Base-by-base conservation (phyloP, 92 coral and sea anemone genomes). In the Epizoanthus ramosus region DNA sequence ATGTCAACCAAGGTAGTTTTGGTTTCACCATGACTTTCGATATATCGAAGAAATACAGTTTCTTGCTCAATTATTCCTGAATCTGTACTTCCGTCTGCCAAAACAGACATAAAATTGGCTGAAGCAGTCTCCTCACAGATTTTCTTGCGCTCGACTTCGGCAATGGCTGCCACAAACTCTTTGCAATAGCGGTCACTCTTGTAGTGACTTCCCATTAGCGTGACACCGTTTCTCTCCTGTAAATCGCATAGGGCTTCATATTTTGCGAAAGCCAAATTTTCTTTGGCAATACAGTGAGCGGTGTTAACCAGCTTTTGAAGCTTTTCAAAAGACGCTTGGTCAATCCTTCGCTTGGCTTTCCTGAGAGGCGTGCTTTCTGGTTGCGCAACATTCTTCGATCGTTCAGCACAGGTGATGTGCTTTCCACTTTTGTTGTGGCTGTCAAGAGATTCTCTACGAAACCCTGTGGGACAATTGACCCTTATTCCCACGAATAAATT, bases 31-130 rank as follows among this genome's bases (percentile, higher is more conserved):
- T 37, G 73, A 39, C 57, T 45, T 28, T 43, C 84, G 63, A 83
- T 25, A 61, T 83, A 83, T 58, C 71, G 56, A 16, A 69, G 80
- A 58, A 71, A 71, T n/a, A 37, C 86, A 52, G 80, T 52, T 52
- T 71, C 87, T 63, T 84, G 74, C 87, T 84, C 74, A n/a, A 73
- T 58, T 64, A 84, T 73, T 5, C 80, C 69, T 23, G 73, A 43
- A 24, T 73, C 68, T 24, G 80, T 72, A 67, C 79, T 69, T 56
- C 80, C 80, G 59, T 83, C 86, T 58, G 71, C 71, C 66, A 83
- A 70, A 71, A 83, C 43, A 16, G 80, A 69, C 14, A 82, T 18
- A 16, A 83, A 83, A 45, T 79, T 73, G 58, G 73, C 73, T 23
- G 71, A 18, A 15, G 23, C 54, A 33, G 73, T 19, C 72, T 59